These are phyloP conservation scores for Masnerella sp. DNA, from an alignment of 2,888 invertebrate species.

Conservation along the genomic window DNA sequence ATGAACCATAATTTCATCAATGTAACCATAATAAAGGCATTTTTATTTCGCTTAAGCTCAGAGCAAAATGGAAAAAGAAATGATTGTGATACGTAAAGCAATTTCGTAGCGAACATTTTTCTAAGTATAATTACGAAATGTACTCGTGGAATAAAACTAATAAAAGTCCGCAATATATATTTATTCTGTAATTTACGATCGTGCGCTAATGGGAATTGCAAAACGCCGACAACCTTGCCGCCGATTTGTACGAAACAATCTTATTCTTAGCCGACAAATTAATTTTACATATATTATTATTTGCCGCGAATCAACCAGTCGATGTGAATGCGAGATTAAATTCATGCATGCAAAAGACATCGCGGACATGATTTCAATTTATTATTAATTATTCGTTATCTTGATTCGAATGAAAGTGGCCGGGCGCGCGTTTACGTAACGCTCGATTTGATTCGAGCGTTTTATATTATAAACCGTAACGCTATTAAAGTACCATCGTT, in stretches of 20 bases:
- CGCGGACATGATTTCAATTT: slow-evolving; percentile 52
- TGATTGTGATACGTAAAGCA: too few relatives aligned
- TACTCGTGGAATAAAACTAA: slow-evolving; percentile 28
- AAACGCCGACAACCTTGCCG: slow-evolving; percentile 18
- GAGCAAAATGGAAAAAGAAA: too few relatives aligned
- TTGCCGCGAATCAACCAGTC: slow-evolving; percentile 15
- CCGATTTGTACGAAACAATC: slow-evolving; percentile 29
- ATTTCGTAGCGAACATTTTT: too few relatives aligned
- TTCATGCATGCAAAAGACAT: slow-evolving; percentile 47
- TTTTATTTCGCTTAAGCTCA: too few relatives aligned
- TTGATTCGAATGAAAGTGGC: slow-evolving; percentile 41
- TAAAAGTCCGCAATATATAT: slow-evolving; percentile 32
- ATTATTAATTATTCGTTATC: slow-evolving; percentile 55
- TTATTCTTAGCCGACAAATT: slow-evolving; percentile 47
- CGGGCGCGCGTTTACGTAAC: slow-evolving; percentile 43
- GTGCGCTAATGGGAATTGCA: slow-evolving; percentile 39
- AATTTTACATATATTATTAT: slow-evolving; percentile 41
- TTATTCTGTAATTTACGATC: slow-evolving; percentile 39
- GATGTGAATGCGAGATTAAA: slow-evolving; percentile 43
- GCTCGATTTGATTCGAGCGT: slow-evolving; percentile 36
- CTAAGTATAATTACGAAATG: slow-evolving; percentile 23
- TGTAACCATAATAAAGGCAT: too few relatives aligned
- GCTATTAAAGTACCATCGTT: slow-evolving; percentile 5
- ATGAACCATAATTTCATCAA: too few relatives aligned
- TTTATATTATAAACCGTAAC: slow-evolving; percentile 26